Percentiles rank a stretch among this genome's conserved stretches.
These are phyloP conservation scores for Noctua janthe DNA, from an alignment of 2,888 invertebrate genomes.

Conservation along the genomic window DNA sequence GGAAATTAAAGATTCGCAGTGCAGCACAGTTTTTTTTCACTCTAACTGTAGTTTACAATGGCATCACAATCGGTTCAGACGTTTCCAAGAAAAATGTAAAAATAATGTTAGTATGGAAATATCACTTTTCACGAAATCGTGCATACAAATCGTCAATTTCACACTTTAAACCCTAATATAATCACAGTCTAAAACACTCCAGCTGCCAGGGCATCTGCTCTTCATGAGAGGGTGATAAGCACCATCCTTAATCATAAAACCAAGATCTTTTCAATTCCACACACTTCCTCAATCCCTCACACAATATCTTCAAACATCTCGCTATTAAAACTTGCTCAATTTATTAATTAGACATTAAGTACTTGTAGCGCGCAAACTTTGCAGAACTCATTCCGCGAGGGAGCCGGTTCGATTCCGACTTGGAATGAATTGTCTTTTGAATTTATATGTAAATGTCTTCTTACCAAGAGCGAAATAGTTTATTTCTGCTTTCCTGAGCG, in stretches of 20 bases:
- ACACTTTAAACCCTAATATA: too few species aligned
- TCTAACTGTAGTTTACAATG: too few species aligned
- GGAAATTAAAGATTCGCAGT: too few species aligned
- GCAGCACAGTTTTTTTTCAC: too few species aligned
- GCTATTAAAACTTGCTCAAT: slow-evolving; percentile 71
- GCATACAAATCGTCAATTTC: too few species aligned
- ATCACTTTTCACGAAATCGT: too few species aligned
- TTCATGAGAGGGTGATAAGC: too few species aligned
- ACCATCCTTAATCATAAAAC: slow-evolving; percentile 3
- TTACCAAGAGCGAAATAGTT: slow-evolving; percentile 71
- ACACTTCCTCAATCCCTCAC: slow-evolving; percentile 46
- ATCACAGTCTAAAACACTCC: too few species aligned
- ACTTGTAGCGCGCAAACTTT: slow-evolving; percentile 69
- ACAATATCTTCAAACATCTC: slow-evolving; percentile 56
- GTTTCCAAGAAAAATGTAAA: too few species aligned
- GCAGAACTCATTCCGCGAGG: slow-evolving; percentile 72
- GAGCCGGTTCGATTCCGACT: slow-evolving; percentile 77
- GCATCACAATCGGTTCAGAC: too few species aligned
- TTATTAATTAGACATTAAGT: slow-evolving; percentile 77
- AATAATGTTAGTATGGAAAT: too few species aligned
- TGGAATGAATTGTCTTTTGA: slow-evolving; percentile 75
- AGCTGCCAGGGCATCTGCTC: too few species aligned
- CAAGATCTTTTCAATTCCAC: slow-evolving; percentile 10
- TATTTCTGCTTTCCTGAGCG: slow-evolving; percentile 73
- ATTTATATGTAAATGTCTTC: slow-evolving; percentile 81